phyloP scores from a whole-genome alignment of 1,140 invertebrate genomes.

The Drosophila bocqueti region DNA sequence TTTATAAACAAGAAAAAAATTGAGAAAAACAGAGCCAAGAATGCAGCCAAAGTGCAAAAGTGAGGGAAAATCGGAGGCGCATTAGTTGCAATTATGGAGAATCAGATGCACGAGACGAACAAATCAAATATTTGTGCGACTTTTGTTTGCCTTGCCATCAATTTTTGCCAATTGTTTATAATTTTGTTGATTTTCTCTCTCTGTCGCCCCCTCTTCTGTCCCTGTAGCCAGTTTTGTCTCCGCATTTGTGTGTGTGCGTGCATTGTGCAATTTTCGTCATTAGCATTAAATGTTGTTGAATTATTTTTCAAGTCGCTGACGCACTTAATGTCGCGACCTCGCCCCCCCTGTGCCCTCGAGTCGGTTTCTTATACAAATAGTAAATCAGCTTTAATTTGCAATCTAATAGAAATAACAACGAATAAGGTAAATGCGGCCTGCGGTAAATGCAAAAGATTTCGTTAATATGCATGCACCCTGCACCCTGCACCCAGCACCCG shows the following conservation, averaged over 20 bases:
- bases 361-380: slow-evolving; percentile 75
- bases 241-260: slow-evolving; percentile 50
- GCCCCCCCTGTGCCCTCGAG: slow-evolving; percentile 4
- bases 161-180: slow-evolving; percentile 80
- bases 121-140: slow-evolving; percentile 75
- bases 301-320: slow-evolving; percentile 83
- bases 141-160: slow-evolving; percentile 80
- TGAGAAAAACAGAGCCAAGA: slow-evolving; percentile 42
- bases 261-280: slow-evolving; percentile 83
- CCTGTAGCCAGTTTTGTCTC: slow-evolving; percentile 5
- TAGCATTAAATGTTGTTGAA: slow-evolving; percentile 81
- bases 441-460: slow-evolving; percentile 60
- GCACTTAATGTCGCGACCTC: slow-evolving; percentile 79
- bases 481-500: background rate
- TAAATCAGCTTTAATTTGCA: slow-evolving; percentile 78
- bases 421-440: slow-evolving; percentile 56
- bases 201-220: slow-evolving; percentile 1
- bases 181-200: slow-evolving; percentile 55
- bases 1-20: slow-evolving; percentile 50
- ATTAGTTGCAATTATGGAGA: slow-evolving; percentile 78
- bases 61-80: slow-evolving; percentile 58
- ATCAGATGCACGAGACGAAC: slow-evolving; percentile 67
- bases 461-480: slow-evolving; percentile 73
- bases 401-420: slow-evolving; percentile 79
- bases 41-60: slow-evolving; percentile 41